Conservation (phyloP, 1,140 invertebrate genomes). For the Drosophila sp. region DNA sequence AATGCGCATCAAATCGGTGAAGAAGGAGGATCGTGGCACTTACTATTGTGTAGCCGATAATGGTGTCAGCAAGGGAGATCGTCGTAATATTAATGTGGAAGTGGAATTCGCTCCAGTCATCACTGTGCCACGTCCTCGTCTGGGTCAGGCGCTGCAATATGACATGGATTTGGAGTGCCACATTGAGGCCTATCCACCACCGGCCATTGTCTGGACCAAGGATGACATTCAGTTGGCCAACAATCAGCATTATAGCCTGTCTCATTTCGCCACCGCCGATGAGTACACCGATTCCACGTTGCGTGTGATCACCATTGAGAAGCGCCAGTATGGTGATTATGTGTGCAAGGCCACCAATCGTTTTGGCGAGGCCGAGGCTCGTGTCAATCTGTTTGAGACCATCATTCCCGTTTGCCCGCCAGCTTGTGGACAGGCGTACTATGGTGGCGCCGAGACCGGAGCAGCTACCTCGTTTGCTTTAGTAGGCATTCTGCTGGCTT, state of each 20-base stretch:
- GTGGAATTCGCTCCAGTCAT: constrained; percentile 95
- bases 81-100: constrained; percentile 94
- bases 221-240: constrained; percentile 91
- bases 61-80: constrained; percentile 91
- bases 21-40: constrained; percentile 94
- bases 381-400: constrained; percentile 93
- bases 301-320: constrained; percentile 94
- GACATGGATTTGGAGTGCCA: constrained; percentile 97
- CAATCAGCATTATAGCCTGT: constrained; percentile 95
- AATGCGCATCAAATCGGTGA: constrained; percentile 91
- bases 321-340: constrained; percentile 94
- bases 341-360: constrained; percentile 94
- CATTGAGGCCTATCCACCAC: constrained; percentile 95
- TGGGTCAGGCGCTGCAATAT: constrained; percentile 94
- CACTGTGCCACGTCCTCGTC: constrained; percentile 89
- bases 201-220: constrained; percentile 94
- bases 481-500: constrained; percentile 62
- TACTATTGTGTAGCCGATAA: constrained; percentile 98
- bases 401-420: constrained; percentile 96
- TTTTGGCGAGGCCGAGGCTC: constrained; percentile 90
- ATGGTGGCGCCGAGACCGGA: constrained; percentile 84
- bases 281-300: constrained; percentile 95
- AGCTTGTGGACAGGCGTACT: constrained; percentile 91
- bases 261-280: constrained; percentile 94
- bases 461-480: constrained; percentile 70